Evolutionary conservation across 2,113 vertebrate species (phyloP).

Genomic region (Pteronura brasiliensis): DNA sequence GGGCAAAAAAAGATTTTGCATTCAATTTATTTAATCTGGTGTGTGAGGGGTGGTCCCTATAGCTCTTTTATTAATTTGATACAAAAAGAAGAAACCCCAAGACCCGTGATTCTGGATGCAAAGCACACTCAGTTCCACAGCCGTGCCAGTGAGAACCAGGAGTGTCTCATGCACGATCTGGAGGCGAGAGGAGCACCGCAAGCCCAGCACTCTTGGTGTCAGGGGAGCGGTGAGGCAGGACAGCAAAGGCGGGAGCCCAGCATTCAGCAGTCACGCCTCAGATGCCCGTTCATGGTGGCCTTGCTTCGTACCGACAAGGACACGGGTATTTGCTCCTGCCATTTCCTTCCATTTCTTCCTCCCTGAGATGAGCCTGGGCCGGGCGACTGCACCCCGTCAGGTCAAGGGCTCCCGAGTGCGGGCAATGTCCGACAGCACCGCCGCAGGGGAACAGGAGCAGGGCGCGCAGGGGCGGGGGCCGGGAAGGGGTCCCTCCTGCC

Average conservation of each 20-base stretch:
- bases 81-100: background rate
- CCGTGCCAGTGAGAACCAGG: fast-evolving
- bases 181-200: fast-evolving
- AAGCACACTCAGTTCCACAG: background rate
- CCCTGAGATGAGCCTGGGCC: background rate
- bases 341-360: background rate
- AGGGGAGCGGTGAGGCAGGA: background rate
- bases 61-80: background rate
- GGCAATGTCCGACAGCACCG: fast-evolving
- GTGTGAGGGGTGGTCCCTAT: background rate
- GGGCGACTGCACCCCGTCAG: no score
- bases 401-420: background rate
- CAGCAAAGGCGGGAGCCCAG: background rate
- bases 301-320: background rate
- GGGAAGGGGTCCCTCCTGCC: background rate
- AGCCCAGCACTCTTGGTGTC: fast-evolving
- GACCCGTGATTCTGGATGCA: background rate
- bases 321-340: fast-evolving
- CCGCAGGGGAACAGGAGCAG: background rate
- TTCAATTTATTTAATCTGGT: background rate
- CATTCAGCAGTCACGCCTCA: fast-evolving
- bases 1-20: background rate
- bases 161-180: fast-evolving
- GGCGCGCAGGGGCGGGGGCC: background rate
- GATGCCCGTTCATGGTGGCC: fast-evolving